Evolutionary conservation across 2,113 vertebrate species (phyloP), one percentile per base, ranked within the genome.

Genomic region (Percina caprodes): DNA sequence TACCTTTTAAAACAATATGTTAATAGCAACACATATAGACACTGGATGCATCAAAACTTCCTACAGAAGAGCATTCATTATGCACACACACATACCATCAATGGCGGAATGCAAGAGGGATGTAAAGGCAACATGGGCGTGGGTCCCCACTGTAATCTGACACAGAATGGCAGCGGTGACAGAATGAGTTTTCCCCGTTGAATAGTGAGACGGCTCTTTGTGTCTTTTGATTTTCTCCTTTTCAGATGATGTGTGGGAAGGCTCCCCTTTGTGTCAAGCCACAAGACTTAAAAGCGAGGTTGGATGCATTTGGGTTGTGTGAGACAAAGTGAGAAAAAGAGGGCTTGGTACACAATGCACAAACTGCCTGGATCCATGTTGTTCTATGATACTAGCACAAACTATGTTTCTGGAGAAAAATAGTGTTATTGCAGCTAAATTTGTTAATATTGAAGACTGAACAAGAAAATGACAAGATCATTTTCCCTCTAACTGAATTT

Each of bases 191-290:
- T 91, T 91, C 85, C 87, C 92, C 73, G 79, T 89, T 90, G 91
- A 90, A 90, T 91, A 82, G 86, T 62, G 80, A 86, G 90, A 90
- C 62, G 56, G 86, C 77, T 93, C 89, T 92, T 94, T 94, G 89
- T 92, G 93, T 82, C 85, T 83, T 92, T 92, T 92, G 90, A 94
- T 95, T 94, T 92, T 83, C 82, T 86, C 83, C 87, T 92, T 77
- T 91, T 82, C 83, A 80, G 80, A 88, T 91, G 89, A 91, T 88
- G 93, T 86, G 79, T 67, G 49, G 88, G 90, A 90, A 92, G 68
- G 90, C 92, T 92, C 88, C 89, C 89, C 89, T 94, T 95, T 94
- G 89, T 93, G 93, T 90, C 91, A 92, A 91, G 89, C 92, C 93
- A 91, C 86, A 85, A 63, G 77, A 92, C 91, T 94, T 93, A 92